Base-by-base conservation (phyloP, 2,888 invertebrate species). In the Silvanus unidentatus region DNA sequence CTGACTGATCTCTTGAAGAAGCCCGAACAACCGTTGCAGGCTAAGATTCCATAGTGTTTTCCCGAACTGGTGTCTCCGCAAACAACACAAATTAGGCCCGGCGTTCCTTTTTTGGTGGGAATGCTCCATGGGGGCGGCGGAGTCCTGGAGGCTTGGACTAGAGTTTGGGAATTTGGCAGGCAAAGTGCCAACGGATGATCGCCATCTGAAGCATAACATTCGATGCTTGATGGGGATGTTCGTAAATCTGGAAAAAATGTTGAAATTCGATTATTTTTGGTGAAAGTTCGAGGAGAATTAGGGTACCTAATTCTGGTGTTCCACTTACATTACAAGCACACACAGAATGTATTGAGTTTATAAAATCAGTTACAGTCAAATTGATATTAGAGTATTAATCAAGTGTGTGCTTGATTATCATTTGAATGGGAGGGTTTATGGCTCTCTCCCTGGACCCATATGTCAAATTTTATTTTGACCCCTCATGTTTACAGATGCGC, bases 21-120 rank as follows among this genome's bases (percentile, higher is more conserved):
- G 0, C 99, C 99, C 45, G 94, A 95, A 76, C 99, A 99, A 0
- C 99, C 99, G 66, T 99, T 99, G 73, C 99, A 99, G 0, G 98
- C 98, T 52, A 98, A 78, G 64, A 98, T 97, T 1, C 98, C 97
- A 71, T 96, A 97, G 71, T 97, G 97, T 64, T 97, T 97, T 1
- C 97, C 97, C 1, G 93, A 94, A 59, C 93, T 93, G 4, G 95
- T 95, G 71, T 97, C 97, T 0, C 96, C 96, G 64, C 97, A 97
- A 1, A 98, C 97, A 42, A 96, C 91, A 72, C 97, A 98, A 46
- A 88, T 86, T 42, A 97, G 76, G 1, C 95, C 94, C 1, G 82
- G 75, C 38, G 68, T 80, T 73, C 68, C 86, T 74, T 65, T 75
- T 69, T 73, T 80, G 67, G 63, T 72, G 54, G 70, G 68, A 1